phyloP scores from a whole-genome alignment of 2,888 invertebrate species.

The Barypeithes pellucidus region DNA sequence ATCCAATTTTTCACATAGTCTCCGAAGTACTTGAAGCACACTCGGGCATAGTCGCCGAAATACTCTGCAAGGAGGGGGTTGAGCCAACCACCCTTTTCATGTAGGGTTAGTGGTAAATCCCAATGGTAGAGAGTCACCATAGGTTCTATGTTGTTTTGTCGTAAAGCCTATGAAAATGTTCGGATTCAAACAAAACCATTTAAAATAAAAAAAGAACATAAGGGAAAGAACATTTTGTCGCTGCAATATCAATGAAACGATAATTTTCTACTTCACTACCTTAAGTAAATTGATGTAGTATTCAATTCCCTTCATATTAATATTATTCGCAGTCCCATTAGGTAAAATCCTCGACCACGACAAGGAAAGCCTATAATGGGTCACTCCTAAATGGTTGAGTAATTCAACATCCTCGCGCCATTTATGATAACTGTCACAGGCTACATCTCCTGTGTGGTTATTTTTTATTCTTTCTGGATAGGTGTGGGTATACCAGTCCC shows the following conservation, averaged over 20 bases:
- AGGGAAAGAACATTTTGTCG: too few species aligned
- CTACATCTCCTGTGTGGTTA: conserved; percentile 74
- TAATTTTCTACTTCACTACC: conserved; percentile 60
- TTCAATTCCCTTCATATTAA: conserved; percentile 71
- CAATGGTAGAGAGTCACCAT: conserved; percentile 50
- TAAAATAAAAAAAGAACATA: conserved; percentile 7
- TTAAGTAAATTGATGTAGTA: conserved; percentile 85
- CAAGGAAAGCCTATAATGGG: conserved; percentile 77
- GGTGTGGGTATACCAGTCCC: conserved; percentile 51
- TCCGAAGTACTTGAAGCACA: conserved; percentile 68
- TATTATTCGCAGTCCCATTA: conserved; percentile 76
- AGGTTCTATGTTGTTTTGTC: conserved; percentile 45
- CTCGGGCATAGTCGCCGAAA: conserved; percentile 77
- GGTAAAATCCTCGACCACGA: conserved; percentile 82
- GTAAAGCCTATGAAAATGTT: conserved; percentile 36
- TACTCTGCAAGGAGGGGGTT: conserved; percentile 76
- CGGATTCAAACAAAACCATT: too few species aligned
- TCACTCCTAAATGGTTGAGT: conserved; percentile 76
- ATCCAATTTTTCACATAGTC: conserved; percentile 71
- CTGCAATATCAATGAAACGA: too few species aligned
- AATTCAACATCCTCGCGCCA: conserved; percentile 78
- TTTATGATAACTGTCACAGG: conserved; percentile 80
- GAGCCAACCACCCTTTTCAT: conserved; percentile 77
- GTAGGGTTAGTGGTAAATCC: conserved; percentile 50
- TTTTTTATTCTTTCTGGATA: conserved; percentile 45